Percentiles rank a stretch among this genome's conserved stretches.
phyloP scores from a whole-genome alignment of 2,113 vertebrate species.

The Cottus gobio region DNA sequence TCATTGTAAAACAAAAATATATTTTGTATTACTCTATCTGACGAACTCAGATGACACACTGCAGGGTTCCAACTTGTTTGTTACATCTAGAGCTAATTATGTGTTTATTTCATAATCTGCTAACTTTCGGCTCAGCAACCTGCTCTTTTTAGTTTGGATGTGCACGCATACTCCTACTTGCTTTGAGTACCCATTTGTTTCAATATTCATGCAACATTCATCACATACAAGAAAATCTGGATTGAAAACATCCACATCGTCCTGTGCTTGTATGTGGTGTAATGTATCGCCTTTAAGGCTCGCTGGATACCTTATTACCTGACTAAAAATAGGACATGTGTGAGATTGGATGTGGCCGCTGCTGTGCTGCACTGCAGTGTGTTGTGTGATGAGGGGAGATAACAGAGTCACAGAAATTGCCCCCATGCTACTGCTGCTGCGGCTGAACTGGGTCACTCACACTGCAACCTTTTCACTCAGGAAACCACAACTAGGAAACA shows the following conservation, averaged over 20 bases:
- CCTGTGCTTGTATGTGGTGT: constrained; percentile 2
- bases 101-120: not conserved
- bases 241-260: not conserved
- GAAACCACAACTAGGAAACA: constrained; percentile 24
- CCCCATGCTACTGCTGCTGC: constrained; percentile 11
- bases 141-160: not conserved
- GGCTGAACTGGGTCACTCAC: constrained; percentile 52
- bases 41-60: not conserved
- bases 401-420: constrained; percentile 45
- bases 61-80: not conserved
- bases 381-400: constrained; percentile 61
- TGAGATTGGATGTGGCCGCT: constrained; percentile 47
- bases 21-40: not conserved
- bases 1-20: not conserved
- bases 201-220: not conserved
- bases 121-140: not conserved
- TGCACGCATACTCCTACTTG: not conserved
- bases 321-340: constrained; percentile 58
- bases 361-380: constrained; percentile 40
- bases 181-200: not conserved
- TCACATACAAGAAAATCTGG: not conserved
- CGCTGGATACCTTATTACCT: constrained; percentile 24
- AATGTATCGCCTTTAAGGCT: not conserved
- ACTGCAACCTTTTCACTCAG: constrained; percentile 8
- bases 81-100: not conserved